These are phyloP conservation scores for Melanotaenia nigrans DNA, from an alignment of 2,797 vertebrate genomes.

Conservation along the genomic window DNA sequence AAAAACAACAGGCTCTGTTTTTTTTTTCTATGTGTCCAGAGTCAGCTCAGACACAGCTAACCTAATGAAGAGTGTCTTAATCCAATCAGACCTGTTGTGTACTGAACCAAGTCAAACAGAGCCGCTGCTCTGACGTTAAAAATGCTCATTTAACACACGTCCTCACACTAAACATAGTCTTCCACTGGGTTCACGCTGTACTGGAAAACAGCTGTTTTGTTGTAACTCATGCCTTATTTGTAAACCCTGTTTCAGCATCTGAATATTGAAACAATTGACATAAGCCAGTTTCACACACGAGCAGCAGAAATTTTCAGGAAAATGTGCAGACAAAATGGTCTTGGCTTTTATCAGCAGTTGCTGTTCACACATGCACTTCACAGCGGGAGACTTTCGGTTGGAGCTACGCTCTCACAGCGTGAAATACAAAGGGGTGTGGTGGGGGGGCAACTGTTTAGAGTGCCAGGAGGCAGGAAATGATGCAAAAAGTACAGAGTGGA, in stretches of 20 bases:
- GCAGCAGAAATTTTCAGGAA: background rate
- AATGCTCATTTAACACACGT: slow-evolving; percentile 9
- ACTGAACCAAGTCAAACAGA: slow-evolving; percentile 41
- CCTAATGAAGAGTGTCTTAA: slow-evolving; percentile 69
- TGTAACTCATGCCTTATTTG: background rate
- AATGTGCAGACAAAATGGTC: background rate
- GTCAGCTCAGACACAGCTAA: slow-evolving; percentile 60
- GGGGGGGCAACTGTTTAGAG: background rate
- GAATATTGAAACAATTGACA: background rate
- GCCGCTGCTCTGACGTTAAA: slow-evolving; percentile 42
- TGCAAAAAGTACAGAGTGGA: background rate
- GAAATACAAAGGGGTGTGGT: background rate
- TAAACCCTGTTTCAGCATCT: background rate
- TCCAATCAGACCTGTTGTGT: slow-evolving; percentile 72
- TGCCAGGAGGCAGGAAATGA: background rate
- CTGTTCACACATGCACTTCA: background rate
- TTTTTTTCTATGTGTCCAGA: slow-evolving; percentile 47
- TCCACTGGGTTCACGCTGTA: background rate
- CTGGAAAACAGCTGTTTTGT: background rate
- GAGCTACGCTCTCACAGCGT: background rate
- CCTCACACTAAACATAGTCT: slow-evolving; percentile 4
- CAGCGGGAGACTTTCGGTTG: background rate
- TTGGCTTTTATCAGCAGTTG: background rate
- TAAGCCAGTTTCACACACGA: background rate
- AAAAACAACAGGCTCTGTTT: background rate